Evolutionary conservation across 2,113 vertebrate species (phyloP), one percentile per base, ranked within the genome.

Genomic region (Lontra canadensis): DNA sequence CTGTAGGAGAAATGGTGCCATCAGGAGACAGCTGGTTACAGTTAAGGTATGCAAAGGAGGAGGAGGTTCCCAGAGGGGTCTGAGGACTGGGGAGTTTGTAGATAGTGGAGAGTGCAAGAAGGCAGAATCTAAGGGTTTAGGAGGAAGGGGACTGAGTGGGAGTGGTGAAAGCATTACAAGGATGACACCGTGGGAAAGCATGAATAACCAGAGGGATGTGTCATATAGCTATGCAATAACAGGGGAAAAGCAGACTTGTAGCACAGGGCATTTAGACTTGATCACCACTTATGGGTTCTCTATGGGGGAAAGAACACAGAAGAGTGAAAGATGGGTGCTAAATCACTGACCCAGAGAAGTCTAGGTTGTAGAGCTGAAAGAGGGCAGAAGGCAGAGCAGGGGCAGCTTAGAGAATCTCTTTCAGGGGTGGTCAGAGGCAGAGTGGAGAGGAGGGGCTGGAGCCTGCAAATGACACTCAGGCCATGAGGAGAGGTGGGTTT

Each of bases 81-180:
- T 67, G 44, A 65, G 29, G 57, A 74, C 1, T 23, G 21, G 17
- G 14, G 31, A 42, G 10, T 29, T 34, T 9, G 17, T 14, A 23
- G 31, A 7, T 11, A 34, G 7, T 13, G 31, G 36, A 26, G 20
- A 57, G 25, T 7, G 39, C 4, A 25, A 6, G 59, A 18, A 25
- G 0, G 3, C 4, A 4, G 34, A 39, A 31, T 21, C 18, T 9
- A 18, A 63, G 17, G 29, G 13, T 18, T 47, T 42, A 3, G 47
- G 36, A 47, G 25, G 25, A 49, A 65, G 25, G n/a, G 4, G 20
- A 2, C 29, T 25, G 49, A 67, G 29, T 15, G 26, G 7, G 31
- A 79, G 57, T 26, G 25, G 20, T 39, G 25, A 65, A 74, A 59
- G 82, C 49, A 42, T 59, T 36, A 67, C 21, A 81, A 52, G 21